These are phyloP conservation scores for Anarrhichthys ocellatus DNA, from an alignment of 2,113 vertebrate genomes.

Conservation along the genomic window DNA sequence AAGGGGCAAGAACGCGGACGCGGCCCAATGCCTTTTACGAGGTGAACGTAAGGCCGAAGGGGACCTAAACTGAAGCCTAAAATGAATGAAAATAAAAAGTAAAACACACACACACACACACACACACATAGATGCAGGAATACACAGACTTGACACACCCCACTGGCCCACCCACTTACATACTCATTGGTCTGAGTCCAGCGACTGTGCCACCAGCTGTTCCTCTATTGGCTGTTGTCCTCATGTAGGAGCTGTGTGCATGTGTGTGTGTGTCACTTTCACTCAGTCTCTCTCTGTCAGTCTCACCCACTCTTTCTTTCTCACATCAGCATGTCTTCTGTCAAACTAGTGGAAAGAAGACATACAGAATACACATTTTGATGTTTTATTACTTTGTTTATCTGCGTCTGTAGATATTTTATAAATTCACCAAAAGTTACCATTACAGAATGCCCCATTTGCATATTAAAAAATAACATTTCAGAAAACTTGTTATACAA, in stretches of 20 bases:
- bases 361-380: background rate
- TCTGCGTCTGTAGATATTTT: too few species aligned
- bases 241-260: slow-evolving; percentile 20
- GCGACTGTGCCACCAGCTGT: slow-evolving; percentile 64
- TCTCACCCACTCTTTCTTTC: slow-evolving; percentile 13
- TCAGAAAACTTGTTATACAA: too few species aligned
- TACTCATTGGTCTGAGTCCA: slow-evolving; percentile 61
- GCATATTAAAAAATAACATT: too few species aligned
- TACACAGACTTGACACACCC: slow-evolving; percentile 21
- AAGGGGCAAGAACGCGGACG: too few species aligned
- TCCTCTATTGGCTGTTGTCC: slow-evolving; percentile 48
- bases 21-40: too few species aligned
- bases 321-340: slow-evolving; percentile 1
- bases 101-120: slow-evolving; percentile 2
- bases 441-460: too few species aligned
- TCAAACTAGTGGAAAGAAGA: background rate
- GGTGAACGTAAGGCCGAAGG: too few species aligned
- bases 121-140: background rate
- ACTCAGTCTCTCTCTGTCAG: background rate
- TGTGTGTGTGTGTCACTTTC: background rate
- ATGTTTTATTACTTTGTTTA: background rate
- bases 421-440: too few species aligned
- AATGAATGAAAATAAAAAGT: too few species aligned
- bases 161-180: slow-evolving; percentile 44
- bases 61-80: too few species aligned